Percentiles rank a stretch among this genome's conserved stretches.
These are phyloP conservation scores for Drosophila prosaltans DNA, from an alignment of 1,140 invertebrate genomes.

Conservation along the genomic window DNA sequence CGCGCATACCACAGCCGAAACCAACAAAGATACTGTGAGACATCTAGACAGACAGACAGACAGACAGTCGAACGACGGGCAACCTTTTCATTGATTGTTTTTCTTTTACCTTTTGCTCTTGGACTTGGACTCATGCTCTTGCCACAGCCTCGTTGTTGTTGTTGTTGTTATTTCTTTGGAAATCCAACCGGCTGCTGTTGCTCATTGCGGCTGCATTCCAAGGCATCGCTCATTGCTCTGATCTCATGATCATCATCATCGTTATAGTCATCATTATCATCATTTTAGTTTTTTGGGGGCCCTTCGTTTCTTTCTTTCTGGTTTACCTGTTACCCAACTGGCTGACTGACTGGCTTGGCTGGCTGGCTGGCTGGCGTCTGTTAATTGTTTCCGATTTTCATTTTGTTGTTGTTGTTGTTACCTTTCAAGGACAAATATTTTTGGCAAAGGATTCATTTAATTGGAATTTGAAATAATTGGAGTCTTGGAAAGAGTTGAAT, in stretches of 20 bases:
- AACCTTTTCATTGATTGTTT: slow-evolving; percentile 77
- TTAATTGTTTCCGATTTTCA: slow-evolving; percentile 69
- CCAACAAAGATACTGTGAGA: slow-evolving; percentile 1
- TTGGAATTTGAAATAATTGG: not conserved
- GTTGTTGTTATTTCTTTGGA: slow-evolving; percentile 62
- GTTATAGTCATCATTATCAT: not conserved
- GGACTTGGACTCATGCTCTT: not conserved
- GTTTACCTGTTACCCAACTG: slow-evolving; percentile 11
- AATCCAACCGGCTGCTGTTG: slow-evolving; percentile 43
- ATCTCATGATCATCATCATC: slow-evolving; percentile 45
- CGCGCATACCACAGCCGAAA: slow-evolving; percentile 47
- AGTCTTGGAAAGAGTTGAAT: too few species aligned
- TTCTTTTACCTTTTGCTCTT: slow-evolving; percentile 43
- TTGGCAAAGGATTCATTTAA: slow-evolving; percentile 5
- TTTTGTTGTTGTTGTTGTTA: too few species aligned
- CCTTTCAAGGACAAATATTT: slow-evolving; percentile 1
- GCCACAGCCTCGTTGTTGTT: slow-evolving; percentile 5
- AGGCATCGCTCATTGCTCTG: slow-evolving; percentile 56
- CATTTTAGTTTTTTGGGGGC: slow-evolving; percentile 4
- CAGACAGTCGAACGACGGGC: slow-evolving; percentile 19
- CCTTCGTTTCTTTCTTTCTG: not conserved
- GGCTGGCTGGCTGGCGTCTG: slow-evolving; percentile 13
- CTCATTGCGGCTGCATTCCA: slow-evolving; percentile 62
- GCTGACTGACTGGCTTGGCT: not conserved
- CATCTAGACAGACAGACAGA: slow-evolving; percentile 14